A percentile compares a stretch with the other conserved stretches of the same genome.
These are phyloP conservation scores for Diaperis boleti DNA, from an alignment of 2,888 invertebrate genomes.

Conservation along the genomic window DNA sequence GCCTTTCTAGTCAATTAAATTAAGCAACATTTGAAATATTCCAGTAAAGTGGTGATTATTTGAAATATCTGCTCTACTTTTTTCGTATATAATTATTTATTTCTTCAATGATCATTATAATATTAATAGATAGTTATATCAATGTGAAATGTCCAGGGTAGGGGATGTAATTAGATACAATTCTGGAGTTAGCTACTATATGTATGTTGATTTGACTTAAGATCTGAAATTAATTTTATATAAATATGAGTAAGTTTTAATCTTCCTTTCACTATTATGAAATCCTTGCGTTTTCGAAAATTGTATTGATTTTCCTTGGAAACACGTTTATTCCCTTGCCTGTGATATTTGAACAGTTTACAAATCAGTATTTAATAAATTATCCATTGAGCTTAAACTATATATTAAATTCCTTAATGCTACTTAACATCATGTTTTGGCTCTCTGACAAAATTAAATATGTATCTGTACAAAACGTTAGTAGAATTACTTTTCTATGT, in stretches of 20 bases:
- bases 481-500: conserved; percentile 49
- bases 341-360: conserved; percentile 60
- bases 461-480: conserved; percentile 48
- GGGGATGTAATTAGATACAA: conserved; percentile 58
- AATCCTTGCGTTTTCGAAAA: neutral
- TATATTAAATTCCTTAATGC: conserved; percentile 35
- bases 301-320: conserved; percentile 29
- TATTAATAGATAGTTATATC: conserved; percentile 57
- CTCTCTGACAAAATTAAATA: conserved; percentile 42
- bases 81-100: conserved; percentile 55
- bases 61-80: conserved; percentile 48
- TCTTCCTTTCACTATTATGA: conserved; percentile 6
- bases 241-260: conserved; percentile 21
- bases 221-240: conserved; percentile 25
- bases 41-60: conserved; percentile 39
- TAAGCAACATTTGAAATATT: conserved; percentile 34
- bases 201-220: conserved; percentile 29
- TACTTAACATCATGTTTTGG: conserved; percentile 41
- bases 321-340: conserved; percentile 56
- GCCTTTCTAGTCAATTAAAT: conserved; percentile 46
- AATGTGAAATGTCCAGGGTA: conserved; percentile 62
- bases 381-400: conserved; percentile 33
- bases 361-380: conserved; percentile 59
- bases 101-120: conserved; percentile 53
- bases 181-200: conserved; percentile 49